Evolutionary conservation across 2,797 vertebrate genomes (phyloP).

Genomic region (Pantherophis alleghaniensis): DNA sequence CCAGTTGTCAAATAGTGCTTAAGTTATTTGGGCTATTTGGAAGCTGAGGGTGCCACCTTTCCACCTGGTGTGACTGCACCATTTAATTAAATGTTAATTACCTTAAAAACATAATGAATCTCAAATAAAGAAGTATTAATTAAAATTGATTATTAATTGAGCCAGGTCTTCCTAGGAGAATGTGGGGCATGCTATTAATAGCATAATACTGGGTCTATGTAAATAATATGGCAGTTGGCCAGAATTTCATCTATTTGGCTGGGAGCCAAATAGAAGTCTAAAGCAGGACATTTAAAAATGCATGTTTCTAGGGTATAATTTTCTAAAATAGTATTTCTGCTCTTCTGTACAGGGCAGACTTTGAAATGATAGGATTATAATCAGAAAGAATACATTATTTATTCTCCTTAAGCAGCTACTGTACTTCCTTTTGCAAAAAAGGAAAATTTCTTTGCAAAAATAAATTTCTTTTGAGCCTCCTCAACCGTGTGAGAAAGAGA

Average conservation of each 20-base stretch:
- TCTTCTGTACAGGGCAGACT: background rate
- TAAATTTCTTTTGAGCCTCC: background rate
- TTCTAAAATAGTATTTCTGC: background rate
- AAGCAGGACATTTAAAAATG: background rate
- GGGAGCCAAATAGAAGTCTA: background rate
- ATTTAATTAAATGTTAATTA: background rate
- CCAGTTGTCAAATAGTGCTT: background rate
- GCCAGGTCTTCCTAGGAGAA: slow-evolving; percentile 5
- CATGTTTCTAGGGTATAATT: background rate
- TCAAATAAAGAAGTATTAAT: background rate
- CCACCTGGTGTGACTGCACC: background rate
- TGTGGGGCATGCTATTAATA: background rate
- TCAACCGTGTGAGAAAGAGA: background rate
- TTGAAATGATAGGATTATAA: background rate
- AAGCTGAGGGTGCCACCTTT: background rate
- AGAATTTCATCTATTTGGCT: background rate
- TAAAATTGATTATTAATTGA: background rate
- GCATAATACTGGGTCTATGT: background rate
- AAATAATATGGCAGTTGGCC: background rate
- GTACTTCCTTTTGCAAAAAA: background rate
- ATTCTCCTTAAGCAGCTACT: background rate
- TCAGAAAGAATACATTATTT: background rate
- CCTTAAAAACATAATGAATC: background rate
- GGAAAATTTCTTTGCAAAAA: background rate
- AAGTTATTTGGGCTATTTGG: background rate